A percentile compares a stretch with the other conserved stretches of the same genome.
Evolutionary conservation across 1,140 invertebrate genomes (phyloP).

Genomic region (Druon quercuslanigerum): DNA sequence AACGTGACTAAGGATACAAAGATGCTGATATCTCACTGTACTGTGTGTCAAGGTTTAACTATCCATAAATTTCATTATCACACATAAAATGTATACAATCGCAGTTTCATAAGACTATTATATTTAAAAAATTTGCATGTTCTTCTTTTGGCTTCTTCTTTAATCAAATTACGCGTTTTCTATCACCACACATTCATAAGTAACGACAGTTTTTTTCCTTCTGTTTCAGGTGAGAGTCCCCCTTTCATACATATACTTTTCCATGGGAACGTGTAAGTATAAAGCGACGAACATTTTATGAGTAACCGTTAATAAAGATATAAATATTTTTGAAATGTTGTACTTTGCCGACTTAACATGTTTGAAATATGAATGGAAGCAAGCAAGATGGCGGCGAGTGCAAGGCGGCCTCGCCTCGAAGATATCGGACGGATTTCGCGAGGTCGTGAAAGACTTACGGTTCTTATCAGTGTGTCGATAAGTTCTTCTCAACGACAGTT

Average conservation of each 20-base stretch:
- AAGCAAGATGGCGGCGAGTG: conserved; percentile 49
- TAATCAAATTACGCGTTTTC: background rate
- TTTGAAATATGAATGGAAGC: background rate
- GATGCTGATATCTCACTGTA: background rate
- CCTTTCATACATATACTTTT: background rate
- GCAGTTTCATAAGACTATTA: background rate
- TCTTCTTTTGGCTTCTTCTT: background rate
- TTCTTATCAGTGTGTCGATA: conserved; percentile 54
- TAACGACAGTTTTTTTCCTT: background rate
- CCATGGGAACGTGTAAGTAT: background rate
- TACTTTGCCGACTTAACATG: background rate
- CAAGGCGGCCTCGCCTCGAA: conserved; percentile 46
- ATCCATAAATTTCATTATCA: background rate
- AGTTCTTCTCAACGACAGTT: conserved; percentile 47
- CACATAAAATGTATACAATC: background rate
- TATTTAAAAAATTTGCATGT: background rate
- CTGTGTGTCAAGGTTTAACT: conserved; percentile 18
- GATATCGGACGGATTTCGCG: conserved; percentile 52
- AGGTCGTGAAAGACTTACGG: conserved; percentile 58
- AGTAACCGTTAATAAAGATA: too few species aligned
- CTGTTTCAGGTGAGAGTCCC: conserved; percentile 14
- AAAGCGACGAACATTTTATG: background rate
- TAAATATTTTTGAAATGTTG: background rate
- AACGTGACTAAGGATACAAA: conserved; percentile 6
- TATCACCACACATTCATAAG: too few species aligned